Base-by-base conservation (phyloP, 37 sponge, comb jelly and placozoan species). In the Ephydatia muelleri region DNA sequence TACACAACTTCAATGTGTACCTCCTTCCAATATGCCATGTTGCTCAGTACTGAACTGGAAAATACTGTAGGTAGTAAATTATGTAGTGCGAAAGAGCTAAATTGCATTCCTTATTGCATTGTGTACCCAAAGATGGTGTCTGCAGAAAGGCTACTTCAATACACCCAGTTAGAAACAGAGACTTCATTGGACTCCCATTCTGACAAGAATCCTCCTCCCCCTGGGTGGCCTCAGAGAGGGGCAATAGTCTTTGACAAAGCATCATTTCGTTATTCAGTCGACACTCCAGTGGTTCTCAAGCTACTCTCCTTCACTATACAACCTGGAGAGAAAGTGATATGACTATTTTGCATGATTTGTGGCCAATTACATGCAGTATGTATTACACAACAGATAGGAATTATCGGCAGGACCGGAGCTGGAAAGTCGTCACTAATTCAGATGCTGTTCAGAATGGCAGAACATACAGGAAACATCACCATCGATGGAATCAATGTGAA, bases 361-460 rank as follows among this genome's bases (percentile, higher is more conserved):
- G n/a, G n/a, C n/a, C n/a, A n/a, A 68, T 26, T 8, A 4, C 11
- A 3, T 68, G 69, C 21, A 65, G 21, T 65, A 14, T 65, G 19
- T 21, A 14, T 65, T 21, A 14, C 19, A 16, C 25, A 16, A 30
- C 66, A 94, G 95, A 72, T 97, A 76, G 97, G 97, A 28, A 90
- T 97, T 80, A 91, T 97, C 6, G 97, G 97, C 49, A 84, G 97
- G 12, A 97, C 97, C 40, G 97, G 97, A 33, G 97, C 97, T 75
- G 97, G 97, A 32, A 97, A 97, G 80, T 94, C 95, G n/a, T 97
- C 97, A 0, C 83, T 97, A 5, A 80, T 89, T 66, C 75, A 90
- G 31, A 88, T 94, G 26, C 86, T 97, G 70, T 97, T 92, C 87
- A 36, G 97, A 80, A 72, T 97, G 69, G 97, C 93, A 14, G 95